phyloP scores from a whole-genome alignment of 2,888 invertebrate species.

The Arctia plantaginis region DNA sequence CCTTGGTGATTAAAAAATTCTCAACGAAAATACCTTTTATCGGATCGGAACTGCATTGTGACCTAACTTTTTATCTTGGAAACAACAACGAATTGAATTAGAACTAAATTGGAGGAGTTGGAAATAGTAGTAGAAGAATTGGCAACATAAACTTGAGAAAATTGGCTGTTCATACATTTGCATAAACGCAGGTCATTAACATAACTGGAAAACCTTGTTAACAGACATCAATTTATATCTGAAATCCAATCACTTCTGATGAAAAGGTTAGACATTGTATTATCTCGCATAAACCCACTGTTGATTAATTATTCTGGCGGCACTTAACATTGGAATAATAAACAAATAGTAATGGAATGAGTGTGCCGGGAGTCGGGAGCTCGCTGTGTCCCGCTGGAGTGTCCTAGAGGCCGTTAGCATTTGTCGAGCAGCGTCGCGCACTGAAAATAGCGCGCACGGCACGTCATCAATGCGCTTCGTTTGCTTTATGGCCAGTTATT shows the following conservation, averaged over 20 bases:
- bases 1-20: too few species aligned
- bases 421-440: conserved; percentile 80
- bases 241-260: conserved; percentile 31
- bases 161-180: neutral
- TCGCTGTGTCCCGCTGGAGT: conserved; percentile 67
- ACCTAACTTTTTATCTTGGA: too few species aligned
- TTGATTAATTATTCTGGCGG: conserved; percentile 33
- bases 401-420: conserved; percentile 86
- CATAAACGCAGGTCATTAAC: conserved; percentile 14
- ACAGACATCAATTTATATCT: conserved; percentile 18
- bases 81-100: too few species aligned
- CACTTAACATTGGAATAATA: conserved; percentile 41
- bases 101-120: neutral
- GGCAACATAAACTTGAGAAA: too few species aligned
- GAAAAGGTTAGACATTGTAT: conserved; percentile 27
- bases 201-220: conserved; percentile 23
- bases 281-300: conserved; percentile 29
- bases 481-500: conserved; percentile 82
- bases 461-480: conserved; percentile 81
- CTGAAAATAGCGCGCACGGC: conserved; percentile 79
- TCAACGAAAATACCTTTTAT: too few species aligned
- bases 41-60: too few species aligned
- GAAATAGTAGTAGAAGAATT: neutral
- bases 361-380: conserved; percentile 34
- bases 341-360: conserved; percentile 45